These are phyloP conservation scores for Catharus fuscescens DNA, from an alignment of 2,113 vertebrate genomes.

Conservation along the genomic window DNA sequence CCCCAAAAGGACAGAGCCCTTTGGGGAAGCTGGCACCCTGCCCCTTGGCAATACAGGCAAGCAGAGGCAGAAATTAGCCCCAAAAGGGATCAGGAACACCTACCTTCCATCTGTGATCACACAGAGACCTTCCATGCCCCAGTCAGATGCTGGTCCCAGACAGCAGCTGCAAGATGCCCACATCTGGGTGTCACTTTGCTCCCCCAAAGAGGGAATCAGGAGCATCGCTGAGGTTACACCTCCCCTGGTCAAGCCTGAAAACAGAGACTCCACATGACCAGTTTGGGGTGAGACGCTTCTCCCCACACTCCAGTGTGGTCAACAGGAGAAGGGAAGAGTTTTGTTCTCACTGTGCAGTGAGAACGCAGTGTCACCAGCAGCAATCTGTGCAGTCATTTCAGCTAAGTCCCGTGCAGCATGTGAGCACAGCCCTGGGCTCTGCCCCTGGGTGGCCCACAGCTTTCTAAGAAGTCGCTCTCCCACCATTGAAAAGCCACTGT, in stretches of 20 bases:
- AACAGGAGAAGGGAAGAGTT: not conserved
- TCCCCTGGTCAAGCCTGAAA: not conserved
- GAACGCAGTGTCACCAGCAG: not conserved
- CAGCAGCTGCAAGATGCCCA: not conserved
- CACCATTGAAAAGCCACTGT: not conserved
- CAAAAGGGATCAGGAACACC: not conserved
- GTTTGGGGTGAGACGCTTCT: not conserved
- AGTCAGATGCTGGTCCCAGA: not conserved
- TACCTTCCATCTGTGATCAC: not conserved
- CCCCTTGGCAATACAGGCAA: not conserved
- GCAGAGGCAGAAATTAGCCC: not conserved
- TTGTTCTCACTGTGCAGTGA: not conserved
- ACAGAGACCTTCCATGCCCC: not conserved
- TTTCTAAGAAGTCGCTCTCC: not conserved
- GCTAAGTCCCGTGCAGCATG: not conserved
- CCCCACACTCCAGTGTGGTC: accelerated
- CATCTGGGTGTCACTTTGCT: not conserved
- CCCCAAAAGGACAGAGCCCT: not conserved
- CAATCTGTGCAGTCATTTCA: accelerated
- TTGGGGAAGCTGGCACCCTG: not conserved
- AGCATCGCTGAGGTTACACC: accelerated
- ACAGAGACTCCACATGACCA: not conserved
- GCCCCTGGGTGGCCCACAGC: not conserved
- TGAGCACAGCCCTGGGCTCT: not conserved
- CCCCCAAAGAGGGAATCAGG: not conserved